These are phyloP conservation scores for Callipepla squamata DNA, from an alignment of 2,113 vertebrate species.

Conservation along the genomic window DNA sequence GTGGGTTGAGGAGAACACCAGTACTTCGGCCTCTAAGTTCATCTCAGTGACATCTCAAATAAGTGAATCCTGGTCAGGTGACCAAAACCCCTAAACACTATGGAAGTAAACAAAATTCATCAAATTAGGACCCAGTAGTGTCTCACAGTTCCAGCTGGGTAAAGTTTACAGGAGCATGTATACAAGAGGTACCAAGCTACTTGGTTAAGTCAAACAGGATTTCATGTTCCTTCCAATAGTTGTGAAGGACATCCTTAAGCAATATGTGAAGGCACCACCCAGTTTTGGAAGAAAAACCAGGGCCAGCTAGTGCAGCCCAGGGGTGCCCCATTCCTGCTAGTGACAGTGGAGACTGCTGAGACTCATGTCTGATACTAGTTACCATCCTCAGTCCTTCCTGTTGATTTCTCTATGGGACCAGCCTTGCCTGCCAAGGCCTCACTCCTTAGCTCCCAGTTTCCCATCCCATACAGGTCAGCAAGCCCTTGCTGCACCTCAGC, in stretches of 20 bases:
- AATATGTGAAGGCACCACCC: neutral
- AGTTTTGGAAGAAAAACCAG: neutral
- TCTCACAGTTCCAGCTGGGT: neutral
- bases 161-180: neutral
- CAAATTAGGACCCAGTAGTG: neutral
- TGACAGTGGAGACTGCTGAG: neutral
- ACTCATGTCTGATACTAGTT: neutral
- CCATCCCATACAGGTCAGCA: neutral
- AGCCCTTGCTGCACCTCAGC: accelerated
- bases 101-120: neutral
- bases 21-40: neutral
- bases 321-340: neutral
- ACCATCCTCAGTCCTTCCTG: neutral
- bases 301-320: neutral
- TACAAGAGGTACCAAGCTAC: neutral
- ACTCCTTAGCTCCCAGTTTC: accelerated
- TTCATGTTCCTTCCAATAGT: neutral
- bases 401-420: neutral
- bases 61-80: neutral
- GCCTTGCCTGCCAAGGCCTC: neutral
- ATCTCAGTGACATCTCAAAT: neutral
- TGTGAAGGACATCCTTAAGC: neutral
- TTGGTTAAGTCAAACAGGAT: neutral
- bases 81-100: accelerated
- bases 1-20: neutral